Evolutionary conservation across 2,797 vertebrate genomes (phyloP).

Genomic region (Orientallactaga sibirica): DNA sequence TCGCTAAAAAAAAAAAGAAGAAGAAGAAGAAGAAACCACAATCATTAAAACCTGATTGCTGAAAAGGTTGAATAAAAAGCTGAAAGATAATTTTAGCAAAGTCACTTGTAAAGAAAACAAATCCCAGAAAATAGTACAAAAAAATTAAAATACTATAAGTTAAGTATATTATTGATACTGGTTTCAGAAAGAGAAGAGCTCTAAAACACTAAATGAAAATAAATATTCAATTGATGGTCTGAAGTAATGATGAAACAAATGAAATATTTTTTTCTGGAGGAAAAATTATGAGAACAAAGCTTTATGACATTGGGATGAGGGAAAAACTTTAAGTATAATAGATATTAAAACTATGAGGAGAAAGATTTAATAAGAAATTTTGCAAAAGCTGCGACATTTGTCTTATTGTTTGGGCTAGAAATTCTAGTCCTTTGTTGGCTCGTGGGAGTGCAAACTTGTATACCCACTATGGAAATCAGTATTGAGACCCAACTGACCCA

Average conservation of each 20-base stretch:
- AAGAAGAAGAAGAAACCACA: no score
- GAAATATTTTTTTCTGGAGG: neutral
- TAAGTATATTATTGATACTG: neutral
- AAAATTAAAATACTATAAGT: neutral
- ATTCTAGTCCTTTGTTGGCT: no score
- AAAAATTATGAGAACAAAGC: neutral
- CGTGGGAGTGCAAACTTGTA: no score
- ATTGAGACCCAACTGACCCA: no score
- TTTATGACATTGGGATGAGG: neutral
- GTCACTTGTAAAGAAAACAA: neutral
- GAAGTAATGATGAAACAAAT: conserved; percentile 11
- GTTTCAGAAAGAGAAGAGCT: neutral
- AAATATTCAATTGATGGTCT: neutral
- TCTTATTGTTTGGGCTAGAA: no score
- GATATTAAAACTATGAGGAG: neutral
- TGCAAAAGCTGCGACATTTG: no score
- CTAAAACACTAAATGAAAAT: neutral
- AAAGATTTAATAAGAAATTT: neutral
- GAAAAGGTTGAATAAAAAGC: neutral
- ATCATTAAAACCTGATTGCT: no score
- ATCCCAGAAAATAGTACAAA: neutral
- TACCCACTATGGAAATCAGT: no score
- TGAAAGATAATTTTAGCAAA: conserved; percentile 21
- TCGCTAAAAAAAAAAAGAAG: no score
- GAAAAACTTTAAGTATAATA: neutral